A percentile compares a stretch with the other conserved stretches of the same genome.
phyloP scores from a whole-genome alignment of 2,888 invertebrate species.

The Megamerina dolium region DNA sequence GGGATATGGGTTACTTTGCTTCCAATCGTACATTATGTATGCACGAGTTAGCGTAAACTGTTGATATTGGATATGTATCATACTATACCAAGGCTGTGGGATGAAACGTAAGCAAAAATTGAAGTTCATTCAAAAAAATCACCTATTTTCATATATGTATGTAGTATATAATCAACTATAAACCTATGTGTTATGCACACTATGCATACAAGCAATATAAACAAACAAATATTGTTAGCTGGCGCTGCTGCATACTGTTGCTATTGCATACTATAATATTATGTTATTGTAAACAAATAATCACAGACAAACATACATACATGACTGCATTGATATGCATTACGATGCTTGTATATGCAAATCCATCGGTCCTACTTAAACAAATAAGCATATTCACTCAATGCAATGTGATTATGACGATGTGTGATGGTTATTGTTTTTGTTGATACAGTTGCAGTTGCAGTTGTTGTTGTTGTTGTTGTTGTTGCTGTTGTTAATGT shows the following conservation, averaged over 20 bases:
- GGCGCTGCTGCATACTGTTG: no score
- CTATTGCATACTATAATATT: constrained; percentile 1
- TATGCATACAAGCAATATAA: no score
- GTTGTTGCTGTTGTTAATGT: constrained; percentile 7
- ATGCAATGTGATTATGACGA: constrained; percentile 6
- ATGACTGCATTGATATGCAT: not conserved
- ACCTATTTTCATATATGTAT: no score
- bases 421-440: constrained; percentile 3
- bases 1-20: no score
- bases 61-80: no score
- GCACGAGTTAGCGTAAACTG: not conserved
- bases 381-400: constrained; percentile 15
- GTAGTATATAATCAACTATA: no score
- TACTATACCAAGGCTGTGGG: no score
- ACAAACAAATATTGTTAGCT: no score
- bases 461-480: constrained; percentile 7
- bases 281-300: constrained; percentile 15
- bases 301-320: constrained; percentile 7
- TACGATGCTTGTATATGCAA: no score
- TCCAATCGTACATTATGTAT: not conserved
- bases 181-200: no score
- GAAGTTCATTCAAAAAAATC: constrained; percentile 14
- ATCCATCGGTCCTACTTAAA: no score
- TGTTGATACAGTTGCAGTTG: constrained; percentile 1
- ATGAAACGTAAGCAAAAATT: no score